A percentile compares a stretch with the other conserved stretches of the same genome.
These are phyloP conservation scores for Nymphicus hollandicus DNA, from an alignment of 2,113 vertebrate species.

Conservation along the genomic window DNA sequence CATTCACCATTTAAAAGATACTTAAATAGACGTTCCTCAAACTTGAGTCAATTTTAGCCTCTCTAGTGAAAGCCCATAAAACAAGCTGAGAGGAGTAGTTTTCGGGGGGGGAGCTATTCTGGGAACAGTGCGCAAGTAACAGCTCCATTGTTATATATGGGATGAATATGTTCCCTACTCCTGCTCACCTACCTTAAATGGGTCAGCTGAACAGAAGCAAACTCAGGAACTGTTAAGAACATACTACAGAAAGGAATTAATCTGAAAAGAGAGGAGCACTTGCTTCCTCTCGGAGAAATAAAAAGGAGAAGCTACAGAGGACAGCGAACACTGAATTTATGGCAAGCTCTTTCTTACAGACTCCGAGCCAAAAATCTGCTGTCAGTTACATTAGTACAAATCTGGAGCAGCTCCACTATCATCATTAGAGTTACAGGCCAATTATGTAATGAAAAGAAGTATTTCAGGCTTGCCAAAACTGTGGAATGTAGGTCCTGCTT, in stretches of 20 bases:
- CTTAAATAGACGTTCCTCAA: constrained; percentile 59
- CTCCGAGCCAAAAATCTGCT: constrained; percentile 59
- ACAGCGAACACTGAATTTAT: constrained; percentile 37
- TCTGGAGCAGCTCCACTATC: constrained; percentile 63
- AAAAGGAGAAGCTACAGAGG: constrained; percentile 36
- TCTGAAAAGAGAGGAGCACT: neutral
- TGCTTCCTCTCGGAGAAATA: neutral
- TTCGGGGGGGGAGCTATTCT: constrained; percentile 16
- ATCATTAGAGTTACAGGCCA: constrained; percentile 66
- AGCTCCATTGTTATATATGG: neutral
- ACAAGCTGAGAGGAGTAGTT: neutral
- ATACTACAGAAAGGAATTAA: constrained; percentile 12
- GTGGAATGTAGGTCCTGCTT: constrained; percentile 44
- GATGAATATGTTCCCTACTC: neutral
- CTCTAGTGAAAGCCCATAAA: constrained; percentile 32
- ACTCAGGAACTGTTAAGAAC: neutral
- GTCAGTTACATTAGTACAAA: constrained; percentile 59
- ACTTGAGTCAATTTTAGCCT: constrained; percentile 61
- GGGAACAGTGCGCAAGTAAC: neutral
- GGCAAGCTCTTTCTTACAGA: constrained; percentile 44
- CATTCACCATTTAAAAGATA: constrained; percentile 53
- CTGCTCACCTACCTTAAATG: constrained; percentile 30
- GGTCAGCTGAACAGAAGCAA: constrained; percentile 26
- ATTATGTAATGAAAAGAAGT: constrained; percentile 63
- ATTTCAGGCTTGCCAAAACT: constrained; percentile 58